These are phyloP conservation scores for Halcyon malimbica DNA, from an alignment of 2,113 vertebrate genomes.

Conservation along the genomic window DNA sequence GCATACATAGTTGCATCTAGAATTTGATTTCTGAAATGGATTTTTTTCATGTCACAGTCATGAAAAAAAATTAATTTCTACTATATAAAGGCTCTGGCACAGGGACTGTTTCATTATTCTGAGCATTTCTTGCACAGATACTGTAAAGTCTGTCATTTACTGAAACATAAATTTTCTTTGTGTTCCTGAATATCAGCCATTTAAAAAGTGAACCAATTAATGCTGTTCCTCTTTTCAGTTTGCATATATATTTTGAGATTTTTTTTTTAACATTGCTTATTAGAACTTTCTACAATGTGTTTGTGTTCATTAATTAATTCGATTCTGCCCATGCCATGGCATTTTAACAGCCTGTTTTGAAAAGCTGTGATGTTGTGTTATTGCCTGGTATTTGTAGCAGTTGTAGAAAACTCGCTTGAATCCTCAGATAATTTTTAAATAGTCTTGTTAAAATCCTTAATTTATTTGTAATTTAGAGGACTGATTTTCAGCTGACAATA, in stretches of 20 bases:
- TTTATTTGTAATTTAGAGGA: not conserved
- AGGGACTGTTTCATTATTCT: not conserved
- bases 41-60: not conserved
- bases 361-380: not conserved
- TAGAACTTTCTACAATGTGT: not conserved
- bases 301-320: not conserved
- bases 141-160: not conserved
- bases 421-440: not conserved
- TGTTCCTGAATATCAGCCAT: not conserved
- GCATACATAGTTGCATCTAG: not conserved
- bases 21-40: not conserved
- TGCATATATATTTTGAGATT: not conserved
- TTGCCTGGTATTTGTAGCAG: not conserved
- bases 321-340: not conserved
- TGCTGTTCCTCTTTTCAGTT: not conserved
- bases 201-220: not conserved
- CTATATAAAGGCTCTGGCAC: not conserved
- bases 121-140: not conserved
- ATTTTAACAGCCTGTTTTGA: constrained; percentile 19
- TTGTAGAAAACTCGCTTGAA: not conserved
- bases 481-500: not conserved
- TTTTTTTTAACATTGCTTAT: not conserved
- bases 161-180: not conserved
- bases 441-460: not conserved
- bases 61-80: not conserved